Conservation (phyloP, 2,888 invertebrate species). For the Mesoligia furuncula region DNA sequence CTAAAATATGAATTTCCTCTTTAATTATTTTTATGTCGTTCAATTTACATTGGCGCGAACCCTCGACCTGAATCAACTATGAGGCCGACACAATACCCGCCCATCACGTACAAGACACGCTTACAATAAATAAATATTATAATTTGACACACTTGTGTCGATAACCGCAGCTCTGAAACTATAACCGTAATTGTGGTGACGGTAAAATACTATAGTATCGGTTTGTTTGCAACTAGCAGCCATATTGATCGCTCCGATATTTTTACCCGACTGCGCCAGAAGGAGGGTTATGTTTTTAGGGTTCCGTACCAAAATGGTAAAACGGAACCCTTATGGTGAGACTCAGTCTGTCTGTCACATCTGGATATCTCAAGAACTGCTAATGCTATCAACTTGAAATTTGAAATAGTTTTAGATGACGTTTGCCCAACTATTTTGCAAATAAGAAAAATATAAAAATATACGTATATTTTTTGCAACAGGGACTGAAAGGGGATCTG, state of each 20-base stretch:
- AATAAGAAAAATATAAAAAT: too few relatives aligned
- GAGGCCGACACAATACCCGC: conserved; percentile 68
- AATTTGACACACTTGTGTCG: conserved; percentile 80
- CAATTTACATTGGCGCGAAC: conserved; percentile 58
- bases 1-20: conserved; percentile 46
- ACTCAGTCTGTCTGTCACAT: too few relatives aligned
- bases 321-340: too few relatives aligned
- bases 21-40: conserved; percentile 61
- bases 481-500: too few relatives aligned
- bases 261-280: too few relatives aligned
- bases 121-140: conserved; percentile 75
- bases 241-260: neutral
- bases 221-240: conserved; percentile 25
- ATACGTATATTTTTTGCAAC: too few relatives aligned
- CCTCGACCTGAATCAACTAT: conserved; percentile 79
- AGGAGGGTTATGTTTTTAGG: too few relatives aligned
- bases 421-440: too few relatives aligned
- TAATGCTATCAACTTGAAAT: too few relatives aligned
- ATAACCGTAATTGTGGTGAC: conserved; percentile 67
- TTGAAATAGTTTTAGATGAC: too few relatives aligned
- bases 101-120: conserved; percentile 78
- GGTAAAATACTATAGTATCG: conserved; percentile 49
- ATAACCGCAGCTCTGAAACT: conserved; percentile 69
- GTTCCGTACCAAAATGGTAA: too few relatives aligned
- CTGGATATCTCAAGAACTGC: too few relatives aligned